Conservation (phyloP, 1,140 invertebrate genomes). For the Venturia canescens region DNA sequence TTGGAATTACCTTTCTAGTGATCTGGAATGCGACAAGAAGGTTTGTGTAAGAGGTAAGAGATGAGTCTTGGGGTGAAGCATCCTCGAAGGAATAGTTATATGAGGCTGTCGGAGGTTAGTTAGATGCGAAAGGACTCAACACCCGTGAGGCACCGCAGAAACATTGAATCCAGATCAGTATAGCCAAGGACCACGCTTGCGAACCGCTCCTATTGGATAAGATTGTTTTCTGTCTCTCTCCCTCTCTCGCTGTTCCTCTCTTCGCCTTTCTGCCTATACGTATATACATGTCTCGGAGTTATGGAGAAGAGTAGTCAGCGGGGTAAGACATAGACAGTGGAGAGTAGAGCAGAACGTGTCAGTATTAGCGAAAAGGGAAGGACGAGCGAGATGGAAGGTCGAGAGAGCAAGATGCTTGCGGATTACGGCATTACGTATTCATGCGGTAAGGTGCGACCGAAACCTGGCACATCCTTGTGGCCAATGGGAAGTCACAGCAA, state of each 20-base stretch:
- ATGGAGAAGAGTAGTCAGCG: not conserved
- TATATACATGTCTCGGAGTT: not conserved
- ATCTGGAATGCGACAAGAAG: slow-evolving; percentile 4
- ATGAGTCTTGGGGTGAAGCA: not conserved
- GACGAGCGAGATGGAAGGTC: not conserved
- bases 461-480: slow-evolving; percentile 55
- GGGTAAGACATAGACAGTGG: not conserved
- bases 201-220: slow-evolving; percentile 9
- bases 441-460: slow-evolving; percentile 54
- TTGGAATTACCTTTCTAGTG: not conserved
- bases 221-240: not conserved
- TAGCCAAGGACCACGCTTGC: not conserved
- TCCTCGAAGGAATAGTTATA: not conserved
- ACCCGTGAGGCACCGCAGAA: not conserved
- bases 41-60: not conserved
- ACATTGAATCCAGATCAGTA: not conserved
- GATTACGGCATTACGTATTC: slow-evolving; percentile 62
- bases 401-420: slow-evolving; percentile 5
- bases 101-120: not conserved
- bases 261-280: not conserved
- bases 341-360: not conserved
- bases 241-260: too few relatives aligned
- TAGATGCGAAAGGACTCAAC: slow-evolving; percentile 16
- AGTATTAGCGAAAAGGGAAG: slow-evolving; percentile 29
- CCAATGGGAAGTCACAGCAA: slow-evolving; percentile 57